Evolutionary conservation across 2,113 vertebrate species (phyloP), one percentile per base, ranked within the genome.

Genomic region (Tautogolabrus adspersus): DNA sequence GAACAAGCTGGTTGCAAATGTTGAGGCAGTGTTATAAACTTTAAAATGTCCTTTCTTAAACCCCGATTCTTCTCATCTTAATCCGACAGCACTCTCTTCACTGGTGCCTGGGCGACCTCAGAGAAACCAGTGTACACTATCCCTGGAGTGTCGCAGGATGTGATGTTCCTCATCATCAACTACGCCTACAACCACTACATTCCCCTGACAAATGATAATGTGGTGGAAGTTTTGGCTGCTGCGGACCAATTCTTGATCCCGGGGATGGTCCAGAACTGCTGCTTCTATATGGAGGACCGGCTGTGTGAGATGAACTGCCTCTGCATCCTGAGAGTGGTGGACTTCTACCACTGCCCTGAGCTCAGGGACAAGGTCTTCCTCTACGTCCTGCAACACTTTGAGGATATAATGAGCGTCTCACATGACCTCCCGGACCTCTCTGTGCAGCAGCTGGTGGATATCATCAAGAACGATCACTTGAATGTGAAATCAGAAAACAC

Each of bases 231-330:
- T 40, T 81, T 97, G 8, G 86, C 73, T 0, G 93, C 95, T 0
- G 95, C 95, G 1, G 95, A 96, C 68, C 94, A 95, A 22, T 93
- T 97, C 75, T 93, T 93, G 22, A 73, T 96, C 87, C 86, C 91
- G 67, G 94, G 92, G 12, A 91, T 96, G 0, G 38, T 96, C 59
- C 82, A 90, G n/a, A 76, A 88, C 12, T 97, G 96, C 89, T 94
- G 91, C 0, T 75, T 94, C 63, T 96, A 96, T 91, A 89, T 97
- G 68, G 91, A 93, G 69, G 83, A 88, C 0, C 94, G 94, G 77
- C 90, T 97, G 8, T 94, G 94, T 73, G 52, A 85, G 57, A 91
- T 92, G 69, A 96, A 96, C 21, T 80, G 77, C 57, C 46, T 72
- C 2, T 6, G 49, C 23, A 94, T 95, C 86, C 96, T 86, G 81